Base-by-base conservation (phyloP, 2,888 invertebrate species). In the Nowickia ferox region DNA sequence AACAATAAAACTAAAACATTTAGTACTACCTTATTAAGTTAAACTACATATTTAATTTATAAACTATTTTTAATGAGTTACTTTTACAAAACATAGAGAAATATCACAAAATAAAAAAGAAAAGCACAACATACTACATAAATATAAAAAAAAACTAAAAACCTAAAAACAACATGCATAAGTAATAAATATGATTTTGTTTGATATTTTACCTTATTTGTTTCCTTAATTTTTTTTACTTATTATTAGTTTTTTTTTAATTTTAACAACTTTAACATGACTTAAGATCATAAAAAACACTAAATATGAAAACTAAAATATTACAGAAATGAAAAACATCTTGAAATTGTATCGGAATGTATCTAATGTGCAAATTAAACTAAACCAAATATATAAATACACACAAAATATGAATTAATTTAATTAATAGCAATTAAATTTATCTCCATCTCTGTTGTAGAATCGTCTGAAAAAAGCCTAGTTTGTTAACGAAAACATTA, bases 401-500 rank as follows among this genome's bases (percentile, higher is more conserved):
- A 80, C 13, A 65, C 65, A 30, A 30, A 30, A 30, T 6, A 80
- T 22, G 8, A 74, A 74, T 61, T 61, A 63, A 53, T 38, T 55
- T 65, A 77, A 65, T 57, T 59, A 71, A 72, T 71, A 85, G 61
- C 71, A 86, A 86, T 82, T 71, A 79, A 30, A 30, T 79, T 83
- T 83, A 86, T 79, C 69, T 76, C 83, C 86, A 86, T 71, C 83
- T 79, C 79, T 83, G 86, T 83, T 86, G 86, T 86, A 86, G 86
- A 86, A 86, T 86, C 86, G 86, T 86, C 86, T 86, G 81, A 86
- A 86, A 84, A 82, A 86, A 83, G 85, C 85, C 85, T 85, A 85
- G 86, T 86, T 86, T 86, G 86, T 86, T 86, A 86, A 86, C 86
- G 83, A 86, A 86, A 86, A 86, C 86, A 86, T 83, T 79, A 83